Conservation (phyloP, 2,113 vertebrate genomes). For the Ptychochromis oligacanthus region DNA sequence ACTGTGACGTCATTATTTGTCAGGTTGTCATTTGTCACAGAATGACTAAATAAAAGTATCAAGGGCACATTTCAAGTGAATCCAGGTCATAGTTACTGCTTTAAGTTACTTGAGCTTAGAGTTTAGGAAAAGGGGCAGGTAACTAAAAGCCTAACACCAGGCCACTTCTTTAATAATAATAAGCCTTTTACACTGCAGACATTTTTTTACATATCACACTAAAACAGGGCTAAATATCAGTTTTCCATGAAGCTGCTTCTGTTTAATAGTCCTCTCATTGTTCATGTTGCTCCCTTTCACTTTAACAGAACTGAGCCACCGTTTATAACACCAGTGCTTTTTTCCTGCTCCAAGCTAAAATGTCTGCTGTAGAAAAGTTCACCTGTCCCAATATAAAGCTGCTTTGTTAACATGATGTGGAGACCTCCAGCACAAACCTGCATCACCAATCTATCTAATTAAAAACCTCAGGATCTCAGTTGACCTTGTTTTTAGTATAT, state of each 20-base stretch:
- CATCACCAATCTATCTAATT: not conserved
- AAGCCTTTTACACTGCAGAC: not conserved
- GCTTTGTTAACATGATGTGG: not conserved
- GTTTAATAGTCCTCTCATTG: not conserved
- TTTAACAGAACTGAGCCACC: not conserved
- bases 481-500: not conserved
- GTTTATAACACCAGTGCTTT: not conserved
- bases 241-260: not conserved
- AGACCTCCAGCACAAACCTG: not conserved
- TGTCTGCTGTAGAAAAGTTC: not conserved
- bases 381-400: not conserved
- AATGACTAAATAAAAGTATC: not conserved
- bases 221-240: not conserved
- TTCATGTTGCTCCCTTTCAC: not conserved
- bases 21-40: not conserved
- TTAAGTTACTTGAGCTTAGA: not conserved
- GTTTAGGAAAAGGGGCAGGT: not conserved
- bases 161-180: not conserved
- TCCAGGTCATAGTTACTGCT: not conserved
- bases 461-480: not conserved
- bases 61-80: not conserved
- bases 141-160: too few species aligned
- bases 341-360: not conserved
- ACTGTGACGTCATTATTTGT: not conserved
- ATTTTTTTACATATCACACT: not conserved